Percentiles rank a stretch among this genome's conserved stretches.
Evolutionary conservation across 2,888 invertebrate species (phyloP).

Genomic region (Beris morrisii): DNA sequence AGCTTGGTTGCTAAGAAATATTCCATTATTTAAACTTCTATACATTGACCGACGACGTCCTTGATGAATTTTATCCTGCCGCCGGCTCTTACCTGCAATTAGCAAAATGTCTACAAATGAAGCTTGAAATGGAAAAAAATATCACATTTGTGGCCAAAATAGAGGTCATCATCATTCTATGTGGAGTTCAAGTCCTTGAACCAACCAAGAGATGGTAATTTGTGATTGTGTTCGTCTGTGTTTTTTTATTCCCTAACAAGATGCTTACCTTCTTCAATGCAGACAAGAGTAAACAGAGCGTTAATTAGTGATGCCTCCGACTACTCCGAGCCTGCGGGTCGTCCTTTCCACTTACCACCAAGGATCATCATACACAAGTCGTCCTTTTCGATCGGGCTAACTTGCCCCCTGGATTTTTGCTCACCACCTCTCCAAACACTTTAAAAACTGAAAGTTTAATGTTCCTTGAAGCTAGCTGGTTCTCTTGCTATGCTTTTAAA

Average conservation of each 20-base stretch:
- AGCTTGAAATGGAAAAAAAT: too few species aligned
- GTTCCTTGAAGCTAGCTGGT: conserved; percentile 1
- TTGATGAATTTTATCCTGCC: too few species aligned
- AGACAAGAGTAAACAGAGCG: conserved; percentile 30
- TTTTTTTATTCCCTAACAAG: conserved; percentile 19
- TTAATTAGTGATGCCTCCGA: conserved; percentile 27
- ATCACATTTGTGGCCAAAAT: too few species aligned
- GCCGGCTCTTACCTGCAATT: too few species aligned
- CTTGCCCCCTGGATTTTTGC: not conserved
- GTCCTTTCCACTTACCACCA: conserved; percentile 11
- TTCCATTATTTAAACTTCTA: too few species aligned
- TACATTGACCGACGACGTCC: too few species aligned
- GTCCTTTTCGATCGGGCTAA: not conserved
- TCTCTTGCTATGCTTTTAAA: not conserved
- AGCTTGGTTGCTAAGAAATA: too few species aligned
- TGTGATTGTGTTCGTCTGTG: not conserved
- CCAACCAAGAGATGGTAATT: conserved; percentile 14
- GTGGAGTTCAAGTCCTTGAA: conserved; percentile 21
- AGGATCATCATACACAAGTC: conserved; percentile 3
- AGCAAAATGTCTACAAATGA: too few species aligned
- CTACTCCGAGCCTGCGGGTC: not conserved
- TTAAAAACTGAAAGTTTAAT: conserved; percentile 18
- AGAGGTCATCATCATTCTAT: too few species aligned
- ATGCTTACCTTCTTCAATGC: conserved; percentile 25
- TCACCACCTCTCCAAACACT: conserved; percentile 4